Evolutionary conservation across 2,797 vertebrate genomes (phyloP).

Genomic region (Tokudaia tokunoshimensis): DNA sequence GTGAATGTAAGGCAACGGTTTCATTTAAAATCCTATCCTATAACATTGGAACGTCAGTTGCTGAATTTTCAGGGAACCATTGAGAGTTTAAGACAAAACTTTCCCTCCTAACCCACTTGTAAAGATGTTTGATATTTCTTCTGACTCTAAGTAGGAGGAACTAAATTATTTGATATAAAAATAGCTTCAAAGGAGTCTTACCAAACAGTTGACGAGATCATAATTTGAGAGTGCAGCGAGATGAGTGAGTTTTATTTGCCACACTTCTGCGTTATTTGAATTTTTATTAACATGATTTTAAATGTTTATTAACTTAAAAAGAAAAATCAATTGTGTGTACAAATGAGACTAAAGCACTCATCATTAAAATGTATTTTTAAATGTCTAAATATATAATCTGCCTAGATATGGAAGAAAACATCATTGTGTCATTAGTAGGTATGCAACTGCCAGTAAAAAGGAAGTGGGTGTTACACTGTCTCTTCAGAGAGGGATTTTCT

Average conservation of each 20-base stretch:
- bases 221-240: not conserved
- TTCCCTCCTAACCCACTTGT: not conserved
- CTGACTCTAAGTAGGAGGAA: not conserved
- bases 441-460: not conserved
- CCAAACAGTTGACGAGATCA: not conserved
- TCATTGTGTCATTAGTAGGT: not conserved
- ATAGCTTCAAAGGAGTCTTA: not conserved
- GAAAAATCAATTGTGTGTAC: conserved; percentile 33
- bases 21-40: not conserved
- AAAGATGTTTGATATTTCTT: not conserved
- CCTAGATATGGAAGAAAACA: not conserved
- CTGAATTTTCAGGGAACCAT: not conserved
- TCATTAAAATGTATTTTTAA: not conserved
- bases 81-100: not conserved
- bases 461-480: not conserved
- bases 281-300: conserved; percentile 30
- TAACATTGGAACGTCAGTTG: not conserved
- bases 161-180: not conserved
- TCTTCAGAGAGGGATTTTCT: not conserved
- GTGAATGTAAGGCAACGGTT: conserved; percentile 12
- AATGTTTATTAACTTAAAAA: not conserved
- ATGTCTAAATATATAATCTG: not conserved
- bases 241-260: not conserved
- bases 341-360: not conserved
- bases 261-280: not conserved